Percentiles rank a stretch among this genome's conserved stretches.
Conservation (phyloP, 2,888 invertebrate species). For the Apodemia mormo region DNA sequence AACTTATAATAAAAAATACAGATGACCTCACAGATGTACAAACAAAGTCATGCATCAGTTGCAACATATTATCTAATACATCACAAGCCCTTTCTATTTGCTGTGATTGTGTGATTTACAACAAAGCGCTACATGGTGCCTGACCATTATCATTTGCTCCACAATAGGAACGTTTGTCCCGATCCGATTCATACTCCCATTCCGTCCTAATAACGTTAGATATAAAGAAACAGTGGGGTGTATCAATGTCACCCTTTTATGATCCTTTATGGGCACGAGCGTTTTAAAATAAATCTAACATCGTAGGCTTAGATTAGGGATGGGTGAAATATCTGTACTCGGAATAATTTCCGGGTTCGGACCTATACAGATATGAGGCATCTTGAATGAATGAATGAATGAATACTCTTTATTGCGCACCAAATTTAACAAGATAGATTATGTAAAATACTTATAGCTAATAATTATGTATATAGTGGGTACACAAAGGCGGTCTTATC, state of each 20-base stretch:
- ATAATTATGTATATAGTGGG: too few relatives aligned
- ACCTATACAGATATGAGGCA: too few relatives aligned
- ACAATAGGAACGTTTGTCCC: conserved; percentile 60
- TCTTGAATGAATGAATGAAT: too few relatives aligned
- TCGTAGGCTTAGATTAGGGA: conserved; percentile 7
- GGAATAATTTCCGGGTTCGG: too few relatives aligned
- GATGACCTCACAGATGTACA: conserved; percentile 1
- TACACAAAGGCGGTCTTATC: too few relatives aligned
- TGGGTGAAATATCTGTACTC: neutral
- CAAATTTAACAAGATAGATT: too few relatives aligned
- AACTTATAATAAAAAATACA: neutral
- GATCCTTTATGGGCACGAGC: conserved; percentile 46
- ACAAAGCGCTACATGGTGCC: conserved; percentile 73
- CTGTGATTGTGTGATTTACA: conserved; percentile 41
- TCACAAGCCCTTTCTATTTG: conserved; percentile 27
- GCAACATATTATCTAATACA: conserved; percentile 21
- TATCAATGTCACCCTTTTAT: conserved; percentile 75
- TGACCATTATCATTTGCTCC: conserved; percentile 72
- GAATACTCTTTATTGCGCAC: too few relatives aligned
- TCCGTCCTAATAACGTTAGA: conserved; percentile 71
- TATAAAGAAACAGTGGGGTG: conserved; percentile 76
- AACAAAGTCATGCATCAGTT: neutral
- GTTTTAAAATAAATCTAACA: conserved; percentile 47
- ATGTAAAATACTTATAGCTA: too few relatives aligned
- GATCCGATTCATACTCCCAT: conserved; percentile 67